Evolutionary conservation across 2,888 invertebrate genomes (phyloP), one percentile per base, ranked within the genome.

Genomic region (Schizaphis graminum): DNA sequence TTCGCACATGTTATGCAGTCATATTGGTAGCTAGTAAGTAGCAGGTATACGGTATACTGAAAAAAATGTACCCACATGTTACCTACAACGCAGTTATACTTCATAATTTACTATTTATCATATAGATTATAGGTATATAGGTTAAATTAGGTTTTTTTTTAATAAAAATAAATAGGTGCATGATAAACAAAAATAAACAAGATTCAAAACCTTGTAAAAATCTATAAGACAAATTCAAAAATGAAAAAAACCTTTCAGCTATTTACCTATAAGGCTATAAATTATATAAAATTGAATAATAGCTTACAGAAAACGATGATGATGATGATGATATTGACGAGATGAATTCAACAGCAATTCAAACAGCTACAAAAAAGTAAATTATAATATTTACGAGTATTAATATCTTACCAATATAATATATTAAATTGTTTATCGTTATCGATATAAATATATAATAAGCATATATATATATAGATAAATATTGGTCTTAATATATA

Each of bases 221-320:
- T 21, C 35, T 21, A 35, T 35, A 0, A 35, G 7, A 77, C 35
- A 0, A 21, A 77, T 77, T 77, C 21, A 77, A 35, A 35, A 77
- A 77, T 35, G 4, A 77, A 8, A 77, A 41, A 44, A 35, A 35
- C 3, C 21, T 28, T 35, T 21, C 53, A 35, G 7, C 35, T 77
- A 8, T 21, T 77, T 35, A 77, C 44, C 7, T 47, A 47, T 3
- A 44, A 2, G 41, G 3, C 41, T 44, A 44, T 57, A 84, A 5
- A 41, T 21, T 26, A 28, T 77, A 53, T 77, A 57, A 35, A 35
- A 49, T 77, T 77, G 16, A 53, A 56, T 57, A 28, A 47, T 86
- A 91, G 91, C 61, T 91, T 86, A 61, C 26, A 91, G 86, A 86
- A 47, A 86, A 44, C 3, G 21, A 86, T 47, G 61, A 57, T 49